Evolutionary conservation across 2,888 invertebrate species (phyloP).

Genomic region (Periphyllus acericola): DNA sequence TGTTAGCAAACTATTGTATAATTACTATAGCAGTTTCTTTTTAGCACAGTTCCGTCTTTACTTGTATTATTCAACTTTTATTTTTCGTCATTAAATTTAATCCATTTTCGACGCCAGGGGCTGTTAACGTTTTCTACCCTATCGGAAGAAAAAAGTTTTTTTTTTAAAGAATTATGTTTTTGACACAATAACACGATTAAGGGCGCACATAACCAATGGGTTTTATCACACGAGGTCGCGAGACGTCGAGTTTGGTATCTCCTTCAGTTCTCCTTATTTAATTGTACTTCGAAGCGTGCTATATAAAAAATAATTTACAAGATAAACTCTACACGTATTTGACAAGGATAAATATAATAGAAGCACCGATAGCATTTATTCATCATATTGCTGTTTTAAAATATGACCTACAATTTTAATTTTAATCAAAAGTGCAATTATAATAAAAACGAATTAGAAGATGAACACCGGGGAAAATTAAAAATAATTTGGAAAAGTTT

Average conservation of each 20-base stretch:
- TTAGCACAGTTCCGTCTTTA: neutral
- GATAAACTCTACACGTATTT: neutral
- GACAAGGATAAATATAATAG: neutral
- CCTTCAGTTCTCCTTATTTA: neutral
- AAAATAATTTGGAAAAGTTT: neutral
- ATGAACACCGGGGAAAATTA: neutral
- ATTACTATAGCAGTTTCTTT: constrained; percentile 8
- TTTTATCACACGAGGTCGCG: neutral
- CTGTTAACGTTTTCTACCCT: neutral
- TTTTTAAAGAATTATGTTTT: neutral
- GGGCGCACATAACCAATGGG: neutral
- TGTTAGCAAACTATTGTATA: neutral
- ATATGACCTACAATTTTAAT: neutral
- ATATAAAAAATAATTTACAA: neutral
- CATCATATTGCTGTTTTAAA: neutral
- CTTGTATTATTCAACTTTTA: neutral
- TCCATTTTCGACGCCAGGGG: neutral
- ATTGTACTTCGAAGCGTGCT: neutral
- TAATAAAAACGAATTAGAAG: constrained; percentile 12
- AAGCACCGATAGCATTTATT: neutral
- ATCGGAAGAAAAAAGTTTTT: neutral
- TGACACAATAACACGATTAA: neutral
- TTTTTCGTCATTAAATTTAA: constrained; percentile 11
- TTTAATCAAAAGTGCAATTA: neutral
- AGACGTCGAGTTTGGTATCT: neutral